phyloP scores from a whole-genome alignment of 2,888 invertebrate genomes.

The Drosophila multiciliata region DNA sequence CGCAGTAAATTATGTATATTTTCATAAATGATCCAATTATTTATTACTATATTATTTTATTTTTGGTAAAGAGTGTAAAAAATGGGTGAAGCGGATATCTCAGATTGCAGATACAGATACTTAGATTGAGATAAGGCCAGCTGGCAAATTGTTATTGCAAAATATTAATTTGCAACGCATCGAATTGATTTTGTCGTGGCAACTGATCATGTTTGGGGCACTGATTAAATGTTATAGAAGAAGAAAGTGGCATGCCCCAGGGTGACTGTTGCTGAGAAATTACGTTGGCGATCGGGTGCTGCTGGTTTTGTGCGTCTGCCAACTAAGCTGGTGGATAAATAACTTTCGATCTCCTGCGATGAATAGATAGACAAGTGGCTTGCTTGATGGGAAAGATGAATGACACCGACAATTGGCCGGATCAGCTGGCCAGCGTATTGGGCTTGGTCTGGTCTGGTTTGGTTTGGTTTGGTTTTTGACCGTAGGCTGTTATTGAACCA shows the following conservation, averaged over 20 bases:
- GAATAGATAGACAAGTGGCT: slow-evolving; percentile 39
- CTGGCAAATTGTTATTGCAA: slow-evolving; percentile 59
- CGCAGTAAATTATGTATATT: neutral
- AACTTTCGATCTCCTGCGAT: slow-evolving; percentile 68
- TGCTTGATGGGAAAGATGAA: slow-evolving; percentile 52
- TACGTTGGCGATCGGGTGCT: slow-evolving; percentile 57
- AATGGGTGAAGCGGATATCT: neutral
- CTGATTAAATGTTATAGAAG: slow-evolving; percentile 59
- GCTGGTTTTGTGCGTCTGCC: slow-evolving; percentile 11
- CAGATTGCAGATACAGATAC: neutral
- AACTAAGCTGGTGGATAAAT: slow-evolving; percentile 34
- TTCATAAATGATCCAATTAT: neutral
- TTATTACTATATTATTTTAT: neutral
- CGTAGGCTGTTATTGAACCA: slow-evolving; percentile 49
- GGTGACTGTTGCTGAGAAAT: slow-evolving; percentile 50
- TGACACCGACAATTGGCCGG: slow-evolving; percentile 62
- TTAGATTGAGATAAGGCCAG: slow-evolving; percentile 8
- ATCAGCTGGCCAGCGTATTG: slow-evolving; percentile 36
- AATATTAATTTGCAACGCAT: slow-evolving; percentile 65
- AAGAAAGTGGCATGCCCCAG: slow-evolving; percentile 62
- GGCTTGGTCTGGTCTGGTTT: slow-evolving; percentile 22
- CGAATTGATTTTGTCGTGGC: slow-evolving; percentile 21
- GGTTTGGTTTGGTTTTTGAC: slow-evolving; percentile 20
- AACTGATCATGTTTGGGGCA: slow-evolving; percentile 42
- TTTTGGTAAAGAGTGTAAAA: neutral